Conservation (phyloP, 1,140 invertebrate species). For the Colletes latitarsis region DNA sequence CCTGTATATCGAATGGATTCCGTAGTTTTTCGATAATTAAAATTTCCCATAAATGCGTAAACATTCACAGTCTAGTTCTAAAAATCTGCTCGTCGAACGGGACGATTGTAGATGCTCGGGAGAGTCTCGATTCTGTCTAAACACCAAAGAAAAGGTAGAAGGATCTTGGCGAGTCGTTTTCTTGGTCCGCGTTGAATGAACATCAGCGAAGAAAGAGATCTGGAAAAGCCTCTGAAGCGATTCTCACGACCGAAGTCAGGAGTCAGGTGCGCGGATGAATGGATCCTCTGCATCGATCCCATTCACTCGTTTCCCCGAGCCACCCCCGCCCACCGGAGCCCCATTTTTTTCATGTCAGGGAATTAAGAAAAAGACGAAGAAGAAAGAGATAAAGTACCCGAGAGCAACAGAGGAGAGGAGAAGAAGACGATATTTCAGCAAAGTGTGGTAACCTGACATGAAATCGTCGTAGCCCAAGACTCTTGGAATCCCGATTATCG, state of each 20-base stretch:
- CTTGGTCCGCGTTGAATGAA: background rate
- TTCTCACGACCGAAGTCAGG: slow-evolving; percentile 50
- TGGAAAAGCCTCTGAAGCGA: slow-evolving; percentile 36
- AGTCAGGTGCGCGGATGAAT: slow-evolving; percentile 57
- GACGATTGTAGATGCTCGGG: no score
- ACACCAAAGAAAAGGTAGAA: no score
- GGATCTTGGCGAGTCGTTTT: background rate
- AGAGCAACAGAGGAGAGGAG: background rate
- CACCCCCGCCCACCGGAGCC: slow-evolving; percentile 55
- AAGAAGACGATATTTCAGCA: slow-evolving; percentile 41
- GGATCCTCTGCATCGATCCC: slow-evolving; percentile 28
- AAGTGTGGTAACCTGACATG: slow-evolving; percentile 18
- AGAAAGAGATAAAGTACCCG: background rate
- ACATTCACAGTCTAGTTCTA: no score
- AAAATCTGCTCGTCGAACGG: no score
- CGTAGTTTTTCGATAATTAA: no score
- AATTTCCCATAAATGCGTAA: no score
- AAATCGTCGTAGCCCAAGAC: background rate
- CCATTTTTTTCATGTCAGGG: slow-evolving; percentile 48
- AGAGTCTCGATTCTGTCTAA: no score
- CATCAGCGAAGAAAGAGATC: slow-evolving; percentile 41
- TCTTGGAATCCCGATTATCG: background rate
- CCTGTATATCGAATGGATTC: no score
- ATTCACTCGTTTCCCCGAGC: slow-evolving; percentile 37
- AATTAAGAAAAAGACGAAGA: slow-evolving; percentile 28